Evolutionary conservation across 2,113 vertebrate genomes (phyloP), one percentile per base, ranked within the genome.

Genomic region (Lagopus muta): DNA sequence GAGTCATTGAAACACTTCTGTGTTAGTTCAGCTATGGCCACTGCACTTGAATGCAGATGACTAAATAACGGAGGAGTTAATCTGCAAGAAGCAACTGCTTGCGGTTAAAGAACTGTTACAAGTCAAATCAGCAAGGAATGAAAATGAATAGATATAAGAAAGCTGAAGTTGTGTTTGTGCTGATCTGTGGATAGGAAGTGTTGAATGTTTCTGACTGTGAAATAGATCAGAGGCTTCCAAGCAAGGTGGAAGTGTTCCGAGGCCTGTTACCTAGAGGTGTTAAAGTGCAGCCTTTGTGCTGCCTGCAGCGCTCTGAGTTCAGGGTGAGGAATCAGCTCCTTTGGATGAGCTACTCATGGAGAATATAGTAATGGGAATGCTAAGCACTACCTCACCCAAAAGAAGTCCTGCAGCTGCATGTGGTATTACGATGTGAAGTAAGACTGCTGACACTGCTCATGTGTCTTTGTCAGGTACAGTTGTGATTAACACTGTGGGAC

Each of bases 61-160:
- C 50, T 86, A 91, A 88, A 77, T 58, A 91, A 75, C 20, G 43
- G 69, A 40, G 50, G 25, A 80, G 86, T 42, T 66, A 81, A 55
- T 78, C 76, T 74, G 28, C n/a, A 30, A 73, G 58, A 72, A 8
- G 27, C 27, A 40, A 30, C 20, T 66, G 30, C 54, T 54, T 87
- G 27, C 65, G 36, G 8, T 79, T 82, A 70, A 81, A 60, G 52
- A 72, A 48, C 15, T 71, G 18, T 36, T n/a, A 88, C 80, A 84
- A 94, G 43, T 62, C 38, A 80, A 69, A 92, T 92, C 65, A 74
- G 48, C 61, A 64, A 75, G 77, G 64, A 88, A 71, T 81, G 30
- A 72, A 67, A 78, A 58, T 11, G 3, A 60, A 45, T 73, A n/a
- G 5, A 83, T 80, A 50, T 30, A 21, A 62, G 34, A 38, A 60